Conservation (phyloP, 2,888 invertebrate genomes). For the Mactromeris polynyma region DNA sequence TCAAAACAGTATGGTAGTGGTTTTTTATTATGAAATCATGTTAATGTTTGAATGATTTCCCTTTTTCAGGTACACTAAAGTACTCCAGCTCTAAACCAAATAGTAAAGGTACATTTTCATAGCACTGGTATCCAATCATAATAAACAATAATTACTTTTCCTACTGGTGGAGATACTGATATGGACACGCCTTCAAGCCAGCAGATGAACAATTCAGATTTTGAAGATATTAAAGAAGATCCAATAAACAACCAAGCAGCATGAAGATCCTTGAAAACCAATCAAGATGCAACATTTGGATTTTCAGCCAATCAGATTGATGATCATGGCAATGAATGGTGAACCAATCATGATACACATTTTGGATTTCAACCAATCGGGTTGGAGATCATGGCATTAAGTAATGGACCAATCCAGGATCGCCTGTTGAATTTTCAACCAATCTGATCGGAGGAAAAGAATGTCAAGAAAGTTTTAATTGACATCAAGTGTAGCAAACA, state of each 20-base stretch:
- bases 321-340: not conserved
- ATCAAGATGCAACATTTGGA: not conserved
- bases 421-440: too few species aligned
- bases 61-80: slow-evolving; percentile 64
- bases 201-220: not conserved
- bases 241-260: too few species aligned
- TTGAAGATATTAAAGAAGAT: not conserved
- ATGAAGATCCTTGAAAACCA: too few species aligned
- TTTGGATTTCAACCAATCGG: too few species aligned
- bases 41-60: not conserved
- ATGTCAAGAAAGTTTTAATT: too few species aligned
- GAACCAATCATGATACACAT: too few species aligned
- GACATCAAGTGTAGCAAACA: too few species aligned
- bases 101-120: not conserved
- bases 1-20: too few species aligned
- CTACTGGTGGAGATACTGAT: not conserved
- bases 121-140: not conserved
- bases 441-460: too few species aligned
- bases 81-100: slow-evolving; percentile 50
- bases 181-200: not conserved
- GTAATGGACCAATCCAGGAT: too few species aligned
- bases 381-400: too few species aligned
- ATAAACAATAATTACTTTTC: not conserved
- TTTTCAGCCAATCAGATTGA: not conserved
- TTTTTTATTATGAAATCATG: too few species aligned